Evolutionary conservation across 2,888 invertebrate species (phyloP).

Genomic region (Chrysotoxum bicinctum): DNA sequence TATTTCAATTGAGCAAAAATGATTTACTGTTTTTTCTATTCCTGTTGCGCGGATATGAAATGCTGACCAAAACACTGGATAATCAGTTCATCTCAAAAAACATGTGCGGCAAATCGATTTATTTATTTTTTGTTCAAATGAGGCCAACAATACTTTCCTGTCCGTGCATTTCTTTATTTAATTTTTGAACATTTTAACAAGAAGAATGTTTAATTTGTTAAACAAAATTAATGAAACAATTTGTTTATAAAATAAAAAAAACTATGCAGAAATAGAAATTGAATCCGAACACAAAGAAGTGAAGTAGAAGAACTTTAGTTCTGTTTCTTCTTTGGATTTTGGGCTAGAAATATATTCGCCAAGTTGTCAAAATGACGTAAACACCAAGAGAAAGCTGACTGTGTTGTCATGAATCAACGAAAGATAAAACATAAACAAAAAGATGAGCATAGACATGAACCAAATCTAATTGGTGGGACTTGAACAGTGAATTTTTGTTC

Average conservation of each 20-base stretch:
- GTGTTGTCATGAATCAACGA: neutral
- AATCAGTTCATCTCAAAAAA: conserved; percentile 49
- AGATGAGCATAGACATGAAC: conserved; percentile 22
- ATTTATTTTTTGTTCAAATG: conserved; percentile 7
- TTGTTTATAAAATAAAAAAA: neutral
- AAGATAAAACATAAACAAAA: conserved; percentile 33
- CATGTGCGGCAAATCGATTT: conserved; percentile 47
- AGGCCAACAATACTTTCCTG: neutral
- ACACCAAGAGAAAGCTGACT: conserved; percentile 51
- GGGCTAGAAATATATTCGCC: conserved; percentile 31
- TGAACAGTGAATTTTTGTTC: neutral
- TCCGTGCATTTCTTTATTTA: conserved; percentile 15
- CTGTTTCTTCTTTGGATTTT: neutral
- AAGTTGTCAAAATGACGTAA: conserved; percentile 71
- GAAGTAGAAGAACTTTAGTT: neutral
- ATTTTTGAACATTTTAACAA: neutral
- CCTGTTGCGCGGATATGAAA: conserved; percentile 46
- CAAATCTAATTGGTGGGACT: neutral
- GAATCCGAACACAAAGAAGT: conserved; percentile 12
- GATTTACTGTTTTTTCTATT: neutral
- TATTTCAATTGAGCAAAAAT: neutral
- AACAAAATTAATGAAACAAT: neutral
- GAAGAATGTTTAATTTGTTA: neutral
- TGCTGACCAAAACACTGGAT: conserved; percentile 44
- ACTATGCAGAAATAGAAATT: neutral